Evolutionary conservation across 2,888 invertebrate genomes (phyloP), one percentile per base, ranked within the genome.

Genomic region (Chymomyza procnemis): DNA sequence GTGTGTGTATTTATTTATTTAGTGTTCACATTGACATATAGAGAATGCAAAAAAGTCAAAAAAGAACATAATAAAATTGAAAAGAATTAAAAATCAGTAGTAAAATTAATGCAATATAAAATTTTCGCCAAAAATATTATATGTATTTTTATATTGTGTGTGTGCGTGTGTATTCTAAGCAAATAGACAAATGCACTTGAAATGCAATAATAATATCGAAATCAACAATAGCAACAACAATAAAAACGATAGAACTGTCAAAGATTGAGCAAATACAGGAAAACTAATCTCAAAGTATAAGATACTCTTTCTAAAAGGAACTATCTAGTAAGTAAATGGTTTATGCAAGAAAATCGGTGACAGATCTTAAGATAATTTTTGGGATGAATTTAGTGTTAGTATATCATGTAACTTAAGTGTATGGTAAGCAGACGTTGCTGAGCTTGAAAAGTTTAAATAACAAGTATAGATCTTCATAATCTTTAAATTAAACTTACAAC

Each of bases 121-220:
- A 73, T 76, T 54, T 76, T 76, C 76, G 76, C 76, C 79, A 76
- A 79, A 76, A 68, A 55, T 19, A 55, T 16, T 18, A 47, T n/a
- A 62, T 14, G 48, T 30, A 70, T 34, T 46, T 34, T 62, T 18
- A 58, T 41, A 12, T 41, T 41, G 1, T 41, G 6, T 41, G 6
- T 41, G 34, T 41, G 5, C 8, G 34, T 34, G 5, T 5, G 34
- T 34, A 41, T 41, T 41, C 12, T 12, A 41, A 48, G 46, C 54
- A 16, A 30, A 58, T 21, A 65, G 54, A 66, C 67, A 61, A 61
- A 67, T 70, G 77, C 73, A 78, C 85, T 88, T 79, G 87, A 84
- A 84, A 77, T 84, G 88, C 83, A 84, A 84, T 84, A 84, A 84
- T 88, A 18, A 21, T 54, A 54, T 83, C 87, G 85, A 83, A 88